Evolutionary conservation across 37 sponge, comb jelly and placozoan species (phyloP).

Genomic region (Spongilla lacustris): DNA sequence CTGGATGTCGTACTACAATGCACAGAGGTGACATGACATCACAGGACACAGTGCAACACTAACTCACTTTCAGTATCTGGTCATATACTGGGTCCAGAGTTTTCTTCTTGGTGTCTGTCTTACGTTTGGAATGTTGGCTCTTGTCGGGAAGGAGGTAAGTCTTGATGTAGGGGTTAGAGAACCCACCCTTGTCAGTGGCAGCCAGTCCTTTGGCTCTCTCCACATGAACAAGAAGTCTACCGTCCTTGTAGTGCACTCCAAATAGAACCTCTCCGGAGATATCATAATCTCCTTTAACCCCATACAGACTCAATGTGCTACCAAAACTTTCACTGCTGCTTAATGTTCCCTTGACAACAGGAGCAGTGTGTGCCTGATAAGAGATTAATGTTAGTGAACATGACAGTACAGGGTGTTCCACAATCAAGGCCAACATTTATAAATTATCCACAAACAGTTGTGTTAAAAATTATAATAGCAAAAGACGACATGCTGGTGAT

Average conservation of each 20-base stretch:
- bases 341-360: too few relatives aligned
- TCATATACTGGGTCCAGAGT: conserved; percentile 45
- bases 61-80: conserved; percentile 47
- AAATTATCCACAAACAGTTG: too few relatives aligned
- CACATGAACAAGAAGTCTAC: conserved; percentile 11
- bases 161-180: conserved; percentile 66
- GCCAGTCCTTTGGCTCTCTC: conserved; percentile 41
- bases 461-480: too few relatives aligned
- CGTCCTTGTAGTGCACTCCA: conserved; percentile 14
- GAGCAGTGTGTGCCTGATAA: too few relatives aligned
- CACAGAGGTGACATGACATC: not conserved
- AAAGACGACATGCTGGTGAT: too few relatives aligned
- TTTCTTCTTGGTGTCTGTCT: conserved; percentile 35
- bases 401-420: too few relatives aligned
- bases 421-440: too few relatives aligned
- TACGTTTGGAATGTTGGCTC: conserved; percentile 50
- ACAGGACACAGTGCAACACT: not conserved
- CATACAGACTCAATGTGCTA: not conserved
- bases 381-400: too few relatives aligned
- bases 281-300: conserved; percentile 52
- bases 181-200: conserved; percentile 28
- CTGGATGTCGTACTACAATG: conserved; percentile 29
- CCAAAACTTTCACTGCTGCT: too few relatives aligned
- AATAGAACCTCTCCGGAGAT: conserved; percentile 70
- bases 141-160: conserved; percentile 63